Evolutionary conservation across 2,113 vertebrate species (phyloP), one percentile per base, ranked within the genome.

Genomic region (Pheucticus melanocephalus): DNA sequence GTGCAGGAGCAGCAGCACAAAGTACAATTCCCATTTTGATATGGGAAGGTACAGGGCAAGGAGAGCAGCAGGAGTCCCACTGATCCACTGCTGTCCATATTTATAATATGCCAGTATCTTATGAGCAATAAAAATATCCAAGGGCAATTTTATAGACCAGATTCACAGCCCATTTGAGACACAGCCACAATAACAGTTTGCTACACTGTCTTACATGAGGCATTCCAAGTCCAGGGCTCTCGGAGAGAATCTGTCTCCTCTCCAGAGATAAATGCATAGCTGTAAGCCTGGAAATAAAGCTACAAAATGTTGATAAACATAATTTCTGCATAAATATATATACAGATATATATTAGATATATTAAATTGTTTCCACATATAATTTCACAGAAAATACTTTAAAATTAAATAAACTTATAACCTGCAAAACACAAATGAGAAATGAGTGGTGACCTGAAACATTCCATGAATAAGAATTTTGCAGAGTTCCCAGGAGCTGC

Each of bases 11-110:
- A 57, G 14, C 66, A 39, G 33, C 61, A 72, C 11, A 23, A 60
- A 21, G 30, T 1, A 1, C 11, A 1, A 12, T 33, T 72, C 54
- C 40, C n/a, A 1, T 24, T 60, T 15, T n/a, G 15, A 8, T 9
- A n/a, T 0, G 14, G 65, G 65, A 78, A 57, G 31, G 42, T 1
- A 19, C 57, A 50, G 25, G 44, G 40, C 57, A 50, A 28, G 44
- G 40, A 79, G n/a, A 81, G 63, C 22, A 45, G 47, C 2, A 47
- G 40, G 16, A 78, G 35, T 20, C 35, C 42, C 33, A 25, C 60
- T 5, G 25, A 37, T 12, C 25, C 39, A 11, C 35, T 40, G 6
- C 12, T 53, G 15, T 3, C 30, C 25, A 6, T 48, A 35, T 76
- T 77, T 57, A 4, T 39, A 18, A 42, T 35, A 35, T 35, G 21